These are phyloP conservation scores for Drosophila gunungcola DNA, from an alignment of 1,140 invertebrate genomes.

Conservation along the genomic window DNA sequence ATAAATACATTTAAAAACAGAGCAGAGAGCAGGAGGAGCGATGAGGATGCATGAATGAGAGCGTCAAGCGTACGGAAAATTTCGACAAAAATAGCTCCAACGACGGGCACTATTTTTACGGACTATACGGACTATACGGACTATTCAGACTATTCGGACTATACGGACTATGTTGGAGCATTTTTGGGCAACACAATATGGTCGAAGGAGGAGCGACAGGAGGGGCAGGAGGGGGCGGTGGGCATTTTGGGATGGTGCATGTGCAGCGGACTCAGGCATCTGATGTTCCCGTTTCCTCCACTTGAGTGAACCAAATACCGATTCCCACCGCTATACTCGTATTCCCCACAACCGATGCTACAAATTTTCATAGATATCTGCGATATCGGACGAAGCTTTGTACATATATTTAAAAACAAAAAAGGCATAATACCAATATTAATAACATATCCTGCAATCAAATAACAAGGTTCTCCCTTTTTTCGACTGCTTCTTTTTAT, in stretches of 20 bases:
- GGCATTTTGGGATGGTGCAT: slow-evolving; percentile 17
- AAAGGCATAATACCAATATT: no score
- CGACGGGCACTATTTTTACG: slow-evolving; percentile 78
- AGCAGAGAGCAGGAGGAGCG: slow-evolving; percentile 32
- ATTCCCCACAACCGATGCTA: slow-evolving; percentile 7
- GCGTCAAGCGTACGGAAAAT: slow-evolving; percentile 77
- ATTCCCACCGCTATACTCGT: slow-evolving; percentile 24
- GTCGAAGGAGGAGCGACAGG: background rate
- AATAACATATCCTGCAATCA: no score
- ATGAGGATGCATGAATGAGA: slow-evolving; percentile 72
- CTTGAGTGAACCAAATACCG: slow-evolving; percentile 49
- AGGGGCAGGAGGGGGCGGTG: background rate
- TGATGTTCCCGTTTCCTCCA: slow-evolving; percentile 47
- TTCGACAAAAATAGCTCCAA: slow-evolving; percentile 75
- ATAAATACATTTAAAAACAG: slow-evolving; percentile 68
- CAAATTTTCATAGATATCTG: slow-evolving; percentile 19
- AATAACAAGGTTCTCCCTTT: background rate
- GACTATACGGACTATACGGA: slow-evolving; percentile 44
- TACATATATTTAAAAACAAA: no score
- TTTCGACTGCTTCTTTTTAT: background rate
- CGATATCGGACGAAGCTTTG: slow-evolving; percentile 1
- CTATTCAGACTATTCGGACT: slow-evolving; percentile 59
- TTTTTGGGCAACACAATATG: slow-evolving; percentile 49
- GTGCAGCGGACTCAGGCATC: slow-evolving; percentile 39
- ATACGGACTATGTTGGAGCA: slow-evolving; percentile 68